Conservation (phyloP, 2,888 invertebrate genomes). For the Shargacucullia verbasci region DNA sequence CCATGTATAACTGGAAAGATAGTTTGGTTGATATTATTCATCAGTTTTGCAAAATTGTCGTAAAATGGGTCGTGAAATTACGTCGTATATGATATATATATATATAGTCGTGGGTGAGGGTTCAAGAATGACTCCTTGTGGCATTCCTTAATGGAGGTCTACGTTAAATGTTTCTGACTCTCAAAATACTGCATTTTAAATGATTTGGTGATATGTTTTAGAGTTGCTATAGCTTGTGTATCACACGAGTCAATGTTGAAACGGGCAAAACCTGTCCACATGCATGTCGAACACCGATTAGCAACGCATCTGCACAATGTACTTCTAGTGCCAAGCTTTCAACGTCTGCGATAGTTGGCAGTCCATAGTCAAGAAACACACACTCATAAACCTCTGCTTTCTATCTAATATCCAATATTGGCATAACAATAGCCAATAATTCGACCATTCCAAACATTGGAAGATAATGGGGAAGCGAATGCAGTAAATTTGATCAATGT, state of each 20-base stretch:
- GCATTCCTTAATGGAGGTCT: background rate
- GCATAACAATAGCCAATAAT: conserved; percentile 23
- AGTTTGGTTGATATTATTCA: conserved; percentile 5
- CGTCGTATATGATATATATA: too few relatives aligned
- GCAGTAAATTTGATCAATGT: conserved; percentile 62
- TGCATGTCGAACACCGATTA: conserved; percentile 36
- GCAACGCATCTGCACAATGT: conserved; percentile 34
- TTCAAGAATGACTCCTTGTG: background rate
- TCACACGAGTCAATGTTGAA: conserved; percentile 2
- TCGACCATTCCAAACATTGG: conserved; percentile 25
- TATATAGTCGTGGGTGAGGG: background rate
- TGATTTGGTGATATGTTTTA: conserved; percentile 8
- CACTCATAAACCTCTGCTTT: conserved; percentile 10
- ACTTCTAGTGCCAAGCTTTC: conserved; percentile 55
- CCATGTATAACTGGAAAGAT: conserved; percentile 81
- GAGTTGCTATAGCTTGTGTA: background rate
- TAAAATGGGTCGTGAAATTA: too few relatives aligned
- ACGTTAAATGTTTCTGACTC: too few relatives aligned
- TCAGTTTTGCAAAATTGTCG: too few relatives aligned
- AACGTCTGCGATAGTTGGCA: conserved; percentile 32
- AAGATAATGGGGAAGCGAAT: conserved; percentile 46
- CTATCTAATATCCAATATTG: conserved; percentile 20
- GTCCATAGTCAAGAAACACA: conserved; percentile 5
- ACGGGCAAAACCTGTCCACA: conserved; percentile 14
- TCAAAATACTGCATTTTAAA: too few relatives aligned